These are phyloP conservation scores for Boulengeromyrus knoepffleri DNA, from an alignment of 2,113 vertebrate genomes.

Conservation along the genomic window DNA sequence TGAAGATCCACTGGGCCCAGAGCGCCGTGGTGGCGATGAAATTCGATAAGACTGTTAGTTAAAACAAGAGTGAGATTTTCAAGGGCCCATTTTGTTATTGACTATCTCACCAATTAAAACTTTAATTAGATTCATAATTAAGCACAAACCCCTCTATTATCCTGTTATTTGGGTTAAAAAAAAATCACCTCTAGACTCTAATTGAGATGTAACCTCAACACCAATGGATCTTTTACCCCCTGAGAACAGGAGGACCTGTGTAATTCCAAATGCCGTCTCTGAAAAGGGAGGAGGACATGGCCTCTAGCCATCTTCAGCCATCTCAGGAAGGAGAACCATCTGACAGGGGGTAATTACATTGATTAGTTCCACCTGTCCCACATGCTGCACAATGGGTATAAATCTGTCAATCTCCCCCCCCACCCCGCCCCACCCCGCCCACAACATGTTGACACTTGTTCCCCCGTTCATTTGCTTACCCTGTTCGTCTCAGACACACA, in stretches of 20 bases:
- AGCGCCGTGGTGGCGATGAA: not conserved
- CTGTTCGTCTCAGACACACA: not conserved
- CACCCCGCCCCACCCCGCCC: not conserved
- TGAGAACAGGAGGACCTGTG: not conserved
- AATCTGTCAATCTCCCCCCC: not conserved
- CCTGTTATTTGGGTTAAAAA: not conserved
- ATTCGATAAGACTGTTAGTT: conserved; percentile 1
- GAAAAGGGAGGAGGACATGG: not conserved
- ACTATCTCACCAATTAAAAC: not conserved
- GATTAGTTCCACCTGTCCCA: not conserved
- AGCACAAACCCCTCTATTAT: not conserved
- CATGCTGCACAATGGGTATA: not conserved
- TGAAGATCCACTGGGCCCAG: not conserved
- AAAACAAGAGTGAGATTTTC: not conserved
- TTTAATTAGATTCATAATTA: conserved; percentile 2
- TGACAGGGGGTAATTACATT: not conserved
- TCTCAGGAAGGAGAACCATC: not conserved
- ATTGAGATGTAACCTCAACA: not conserved
- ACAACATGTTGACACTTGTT: not conserved
- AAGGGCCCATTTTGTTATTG: not conserved
- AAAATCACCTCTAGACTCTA: not conserved
- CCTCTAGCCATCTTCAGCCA: not conserved
- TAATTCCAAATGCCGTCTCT: not conserved
- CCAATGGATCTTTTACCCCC: not conserved
- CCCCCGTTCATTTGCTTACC: not conserved